Evolutionary conservation across 2,888 invertebrate genomes (phyloP), one percentile per base, ranked within the genome.

Genomic region (Laothoe populi): DNA sequence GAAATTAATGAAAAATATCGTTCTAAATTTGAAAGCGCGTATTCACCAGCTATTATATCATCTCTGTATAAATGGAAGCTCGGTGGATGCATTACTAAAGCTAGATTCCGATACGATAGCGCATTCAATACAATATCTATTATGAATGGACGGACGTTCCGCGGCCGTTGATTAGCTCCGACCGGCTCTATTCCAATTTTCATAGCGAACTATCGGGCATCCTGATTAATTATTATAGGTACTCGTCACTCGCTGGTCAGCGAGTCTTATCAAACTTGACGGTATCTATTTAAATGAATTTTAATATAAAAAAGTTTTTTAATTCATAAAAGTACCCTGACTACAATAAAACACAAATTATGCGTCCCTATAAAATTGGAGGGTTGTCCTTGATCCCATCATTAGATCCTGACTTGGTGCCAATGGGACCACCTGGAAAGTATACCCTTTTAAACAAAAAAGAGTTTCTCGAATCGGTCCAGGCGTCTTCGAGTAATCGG

Each of bases 111-210:
- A 88, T 87, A 88, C 71, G 69, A 70, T 53, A 60, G 76, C 78
- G 78, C 79, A 86, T 90, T 88, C 83, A 88, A 88, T 87, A 82
- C 86, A 83, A 85, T 84, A 82, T 83, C 79, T 82, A 84, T 86
- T 86, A 88, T 87, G 86, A 87, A 87, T 86, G 81, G 77, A 73
- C 72, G 73, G 61, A 63, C 72, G 73, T 73, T 80, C 70, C 82
- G 77, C 81, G 82, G 80, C 73, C 79, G 77, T 84, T 86, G 86
- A 88, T 88, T 89, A 86, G 86, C 76, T 72, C 67, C 77, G 79
- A 77, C 76, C 77, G 78, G 82, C 80, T 82, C 78, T 82, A 86
- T 84, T 87, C 84, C 86, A 86, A 90, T 88, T 88, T 89, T 84
- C 86, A 87, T 84, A 79, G 78, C 77, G 77, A 74, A 78, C 74